Conservation (phyloP, 2,888 invertebrate species). For the Phaonia tiefii region DNA sequence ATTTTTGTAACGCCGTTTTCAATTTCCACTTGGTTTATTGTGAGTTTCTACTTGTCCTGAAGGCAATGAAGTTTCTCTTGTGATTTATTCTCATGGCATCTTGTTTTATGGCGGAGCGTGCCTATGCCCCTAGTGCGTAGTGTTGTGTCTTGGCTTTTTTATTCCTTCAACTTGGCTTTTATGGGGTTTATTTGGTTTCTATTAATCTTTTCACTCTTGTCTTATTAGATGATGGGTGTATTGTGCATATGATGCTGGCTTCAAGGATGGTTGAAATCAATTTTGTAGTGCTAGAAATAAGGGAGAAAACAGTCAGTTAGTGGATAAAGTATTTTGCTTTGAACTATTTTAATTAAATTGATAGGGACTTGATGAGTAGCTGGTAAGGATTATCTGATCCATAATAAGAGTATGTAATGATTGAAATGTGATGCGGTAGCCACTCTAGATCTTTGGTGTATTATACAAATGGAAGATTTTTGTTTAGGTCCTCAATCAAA, state of each 20-base stretch:
- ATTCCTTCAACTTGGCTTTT: constrained; percentile 5
- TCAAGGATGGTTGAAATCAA: constrained; percentile 8
- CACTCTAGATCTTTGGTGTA: no score
- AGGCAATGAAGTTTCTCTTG: constrained; percentile 33
- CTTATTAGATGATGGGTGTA: no score
- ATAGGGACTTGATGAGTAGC: neutral
- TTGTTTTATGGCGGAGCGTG: constrained; percentile 49
- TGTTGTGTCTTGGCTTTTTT: no score
- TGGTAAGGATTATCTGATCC: neutral
- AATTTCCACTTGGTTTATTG: constrained; percentile 32
- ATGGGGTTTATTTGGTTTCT: no score
- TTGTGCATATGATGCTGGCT: no score
- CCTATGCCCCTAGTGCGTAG: no score
- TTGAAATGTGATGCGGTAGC: no score
- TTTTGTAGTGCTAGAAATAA: neutral
- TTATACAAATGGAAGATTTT: no score
- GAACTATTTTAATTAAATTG: constrained; percentile 29
- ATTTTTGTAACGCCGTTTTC: constrained; percentile 2
- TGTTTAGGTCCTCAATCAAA: no score
- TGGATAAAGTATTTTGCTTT: constrained; percentile 25
- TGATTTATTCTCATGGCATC: constrained; percentile 57
- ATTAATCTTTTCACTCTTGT: no score
- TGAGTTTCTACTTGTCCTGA: neutral
- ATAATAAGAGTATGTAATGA: no score
- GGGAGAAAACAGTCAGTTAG: neutral